A percentile compares a stretch with the other conserved stretches of the same genome.
phyloP scores from a whole-genome alignment of 2,888 invertebrate genomes.

The Eudasyphora cyanicolor region DNA sequence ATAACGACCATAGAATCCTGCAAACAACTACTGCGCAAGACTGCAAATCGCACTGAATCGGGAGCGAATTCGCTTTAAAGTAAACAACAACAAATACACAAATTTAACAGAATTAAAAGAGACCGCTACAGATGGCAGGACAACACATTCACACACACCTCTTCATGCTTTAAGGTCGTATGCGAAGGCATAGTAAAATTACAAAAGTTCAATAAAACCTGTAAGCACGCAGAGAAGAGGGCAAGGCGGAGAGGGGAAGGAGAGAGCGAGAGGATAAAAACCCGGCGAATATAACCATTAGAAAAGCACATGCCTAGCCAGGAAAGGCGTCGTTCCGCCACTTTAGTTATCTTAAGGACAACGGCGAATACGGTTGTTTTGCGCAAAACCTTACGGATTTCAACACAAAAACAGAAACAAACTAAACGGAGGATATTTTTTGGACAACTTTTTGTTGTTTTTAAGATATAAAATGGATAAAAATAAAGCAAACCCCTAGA shows the following conservation, averaged over 20 bases:
- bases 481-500: too few species aligned
- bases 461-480: too few species aligned
- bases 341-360: constrained; percentile 47
- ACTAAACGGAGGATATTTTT: neutral
- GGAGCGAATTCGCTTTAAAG: constrained; percentile 41
- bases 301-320: neutral
- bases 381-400: neutral
- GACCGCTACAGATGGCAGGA: constrained; percentile 35
- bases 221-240: neutral
- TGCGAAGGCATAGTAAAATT: constrained; percentile 3
- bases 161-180: too few species aligned
- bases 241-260: neutral
- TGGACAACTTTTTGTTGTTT: neutral
- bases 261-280: neutral
- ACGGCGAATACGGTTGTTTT: constrained; percentile 60
- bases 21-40: constrained; percentile 35
- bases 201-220: constrained; percentile 36
- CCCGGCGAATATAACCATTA: neutral
- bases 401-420: constrained; percentile 9
- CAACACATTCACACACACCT: neutral
- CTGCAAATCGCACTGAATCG: neutral
- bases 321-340: neutral
- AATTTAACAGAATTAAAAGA: neutral
- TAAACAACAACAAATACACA: constrained; percentile 23
- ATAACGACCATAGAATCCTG: neutral